Percentiles rank a stretch among this genome's conserved stretches.
Conservation (phyloP, 2,797 vertebrate genomes). For the Chaetophractus vellerosus region DNA sequence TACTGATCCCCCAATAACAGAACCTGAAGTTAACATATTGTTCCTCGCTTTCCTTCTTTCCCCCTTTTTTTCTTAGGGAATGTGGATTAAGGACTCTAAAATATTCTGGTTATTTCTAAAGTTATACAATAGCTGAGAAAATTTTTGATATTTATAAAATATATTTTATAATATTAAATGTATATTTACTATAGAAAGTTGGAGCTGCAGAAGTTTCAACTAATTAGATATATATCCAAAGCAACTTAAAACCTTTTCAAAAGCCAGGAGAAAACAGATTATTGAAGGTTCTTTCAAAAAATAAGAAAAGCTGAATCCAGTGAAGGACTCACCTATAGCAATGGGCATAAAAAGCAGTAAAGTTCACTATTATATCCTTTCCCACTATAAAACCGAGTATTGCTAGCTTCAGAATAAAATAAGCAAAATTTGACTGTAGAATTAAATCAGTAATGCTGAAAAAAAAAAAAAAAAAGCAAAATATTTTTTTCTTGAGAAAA, state of each 20-base stretch:
- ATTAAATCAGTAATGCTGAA: neutral
- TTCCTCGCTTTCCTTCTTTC: neutral
- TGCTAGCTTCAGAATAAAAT: neutral
- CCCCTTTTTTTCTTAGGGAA: neutral
- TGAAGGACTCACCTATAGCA: neutral
- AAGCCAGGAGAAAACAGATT: neutral
- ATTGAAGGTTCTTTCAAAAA: neutral
- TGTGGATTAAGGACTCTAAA: neutral
- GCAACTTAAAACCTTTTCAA: slow-evolving; percentile 21
- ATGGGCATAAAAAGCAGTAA: neutral
- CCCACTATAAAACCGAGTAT: neutral
- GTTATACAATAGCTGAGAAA: neutral
- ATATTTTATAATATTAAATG: too few species aligned
- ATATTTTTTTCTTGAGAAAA: neutral
- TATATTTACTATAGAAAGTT: slow-evolving; percentile 28
- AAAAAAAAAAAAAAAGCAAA: neutral
- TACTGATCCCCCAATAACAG: neutral
- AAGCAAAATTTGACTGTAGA: neutral
- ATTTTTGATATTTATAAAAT: neutral
- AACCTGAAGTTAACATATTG: neutral
- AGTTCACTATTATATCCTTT: neutral
- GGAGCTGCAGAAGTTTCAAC: neutral
- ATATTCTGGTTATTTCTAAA: slow-evolving; percentile 54
- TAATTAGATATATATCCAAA: slow-evolving; percentile 19
- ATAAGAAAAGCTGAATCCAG: neutral